Percentiles rank a stretch among this genome's conserved stretches.
phyloP scores from a whole-genome alignment of 2,888 invertebrate genomes.

The Hartigia nigra region DNA sequence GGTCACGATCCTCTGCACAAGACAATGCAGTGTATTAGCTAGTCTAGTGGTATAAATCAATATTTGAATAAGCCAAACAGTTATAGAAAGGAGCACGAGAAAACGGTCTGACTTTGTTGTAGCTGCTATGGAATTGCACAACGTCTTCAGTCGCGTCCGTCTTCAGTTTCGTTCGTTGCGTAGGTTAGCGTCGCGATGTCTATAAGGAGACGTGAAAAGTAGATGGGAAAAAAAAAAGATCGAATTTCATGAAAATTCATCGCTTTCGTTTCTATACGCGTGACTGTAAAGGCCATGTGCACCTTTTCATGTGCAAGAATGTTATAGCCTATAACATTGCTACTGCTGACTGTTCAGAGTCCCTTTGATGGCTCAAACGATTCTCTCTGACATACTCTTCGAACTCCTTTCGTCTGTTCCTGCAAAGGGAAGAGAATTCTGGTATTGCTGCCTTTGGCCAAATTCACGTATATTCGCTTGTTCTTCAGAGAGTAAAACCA shows the following conservation, averaged over 20 bases:
- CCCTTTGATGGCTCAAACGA: background rate
- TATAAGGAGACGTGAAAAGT: background rate
- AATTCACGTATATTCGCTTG: background rate
- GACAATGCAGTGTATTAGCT: constrained; percentile 12
- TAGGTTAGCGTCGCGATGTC: background rate
- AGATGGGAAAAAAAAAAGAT: no score
- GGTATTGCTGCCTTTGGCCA: background rate
- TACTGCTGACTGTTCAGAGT: background rate
- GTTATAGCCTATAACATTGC: background rate
- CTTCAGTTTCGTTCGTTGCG: background rate
- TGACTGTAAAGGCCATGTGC: background rate
- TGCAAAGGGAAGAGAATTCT: background rate
- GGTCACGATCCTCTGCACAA: constrained; percentile 14
- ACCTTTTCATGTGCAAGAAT: background rate
- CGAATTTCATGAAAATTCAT: background rate
- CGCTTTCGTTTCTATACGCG: background rate
- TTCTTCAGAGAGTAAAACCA: background rate
- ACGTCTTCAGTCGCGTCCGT: background rate
- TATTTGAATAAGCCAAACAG: constrained; percentile 22
- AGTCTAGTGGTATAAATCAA: constrained; percentile 18
- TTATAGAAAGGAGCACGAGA: constrained; percentile 17
- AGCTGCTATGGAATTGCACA: background rate
- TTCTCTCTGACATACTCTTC: background rate
- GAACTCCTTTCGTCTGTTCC: background rate
- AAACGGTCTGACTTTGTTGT: background rate